Percentiles rank a stretch among this genome's conserved stretches.
phyloP scores from a whole-genome alignment of 1,140 invertebrate species.

The Portunus trituberculatus region DNA sequence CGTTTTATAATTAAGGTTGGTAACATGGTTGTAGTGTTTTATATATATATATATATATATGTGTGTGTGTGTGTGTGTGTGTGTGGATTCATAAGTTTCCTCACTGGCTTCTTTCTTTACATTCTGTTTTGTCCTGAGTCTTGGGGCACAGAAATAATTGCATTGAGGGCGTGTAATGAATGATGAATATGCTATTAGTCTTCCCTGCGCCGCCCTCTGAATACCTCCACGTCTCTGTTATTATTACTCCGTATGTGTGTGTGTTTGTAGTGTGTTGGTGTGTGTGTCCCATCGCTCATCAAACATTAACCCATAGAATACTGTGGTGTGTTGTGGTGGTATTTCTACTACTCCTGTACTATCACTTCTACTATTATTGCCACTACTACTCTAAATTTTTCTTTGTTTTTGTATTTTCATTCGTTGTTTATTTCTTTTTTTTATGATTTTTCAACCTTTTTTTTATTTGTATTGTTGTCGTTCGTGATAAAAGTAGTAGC shows the following conservation, averaged over 20 bases:
- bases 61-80: too few relatives aligned
- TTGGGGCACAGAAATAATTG: background rate
- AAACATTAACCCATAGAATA: too few relatives aligned
- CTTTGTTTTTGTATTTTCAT: background rate
- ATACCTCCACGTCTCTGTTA: background rate
- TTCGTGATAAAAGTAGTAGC: background rate
- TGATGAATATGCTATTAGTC: background rate
- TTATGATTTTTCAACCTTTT: too few relatives aligned
- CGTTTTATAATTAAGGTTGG: background rate
- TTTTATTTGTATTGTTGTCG: background rate
- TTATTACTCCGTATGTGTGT: background rate
- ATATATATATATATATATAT: too few relatives aligned
- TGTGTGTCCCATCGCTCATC: too few relatives aligned
- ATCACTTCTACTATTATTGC: background rate
- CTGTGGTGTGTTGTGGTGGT: too few relatives aligned
- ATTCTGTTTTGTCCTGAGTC: too few relatives aligned
- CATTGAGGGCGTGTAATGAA: background rate
- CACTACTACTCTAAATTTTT: background rate
- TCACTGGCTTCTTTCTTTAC: too few relatives aligned
- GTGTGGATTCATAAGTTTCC: too few relatives aligned
- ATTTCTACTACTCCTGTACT: background rate
- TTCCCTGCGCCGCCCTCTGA: background rate
- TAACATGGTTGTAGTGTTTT: background rate
- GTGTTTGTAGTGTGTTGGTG: too few relatives aligned
- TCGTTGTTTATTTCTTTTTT: too few relatives aligned